Evolutionary conservation across 2,888 invertebrate genomes (phyloP).

Genomic region (Xestia xanthographa): DNA sequence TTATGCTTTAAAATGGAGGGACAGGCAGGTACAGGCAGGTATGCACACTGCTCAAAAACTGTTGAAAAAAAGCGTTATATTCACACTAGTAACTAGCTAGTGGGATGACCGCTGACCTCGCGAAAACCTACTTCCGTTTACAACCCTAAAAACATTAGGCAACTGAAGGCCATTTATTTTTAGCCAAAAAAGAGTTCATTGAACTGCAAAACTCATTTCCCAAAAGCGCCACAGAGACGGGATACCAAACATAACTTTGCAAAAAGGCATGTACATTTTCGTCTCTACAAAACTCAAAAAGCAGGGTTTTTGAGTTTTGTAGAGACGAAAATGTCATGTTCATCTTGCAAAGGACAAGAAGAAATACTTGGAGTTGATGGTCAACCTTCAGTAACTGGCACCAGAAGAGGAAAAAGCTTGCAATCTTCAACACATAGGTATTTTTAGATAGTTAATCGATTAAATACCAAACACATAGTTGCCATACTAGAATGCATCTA

Average conservation of each 20-base stretch:
- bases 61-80: neutral
- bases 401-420: neutral
- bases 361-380: neutral
- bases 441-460: constrained; percentile 11
- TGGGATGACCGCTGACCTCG: constrained; percentile 1
- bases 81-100: neutral
- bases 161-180: constrained; percentile 16
- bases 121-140: constrained; percentile 19
- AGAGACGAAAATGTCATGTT: too few relatives aligned
- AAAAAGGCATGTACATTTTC: neutral
- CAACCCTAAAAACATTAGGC: constrained; percentile 1
- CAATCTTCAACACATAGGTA: constrained; percentile 5
- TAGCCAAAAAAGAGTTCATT: constrained; percentile 21
- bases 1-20: neutral
- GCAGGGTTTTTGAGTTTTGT: too few relatives aligned
- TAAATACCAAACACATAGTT: constrained; percentile 48
- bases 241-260: neutral
- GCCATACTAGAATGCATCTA: constrained; percentile 37
- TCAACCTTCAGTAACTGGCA: neutral
- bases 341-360: neutral
- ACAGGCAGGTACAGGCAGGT: neutral
- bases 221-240: constrained; percentile 4
- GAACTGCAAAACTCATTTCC: constrained; percentile 28
- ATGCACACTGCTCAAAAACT: neutral
- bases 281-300: neutral